phyloP scores from a whole-genome alignment of 2,888 invertebrate genomes.

The Microplitis manilae region DNA sequence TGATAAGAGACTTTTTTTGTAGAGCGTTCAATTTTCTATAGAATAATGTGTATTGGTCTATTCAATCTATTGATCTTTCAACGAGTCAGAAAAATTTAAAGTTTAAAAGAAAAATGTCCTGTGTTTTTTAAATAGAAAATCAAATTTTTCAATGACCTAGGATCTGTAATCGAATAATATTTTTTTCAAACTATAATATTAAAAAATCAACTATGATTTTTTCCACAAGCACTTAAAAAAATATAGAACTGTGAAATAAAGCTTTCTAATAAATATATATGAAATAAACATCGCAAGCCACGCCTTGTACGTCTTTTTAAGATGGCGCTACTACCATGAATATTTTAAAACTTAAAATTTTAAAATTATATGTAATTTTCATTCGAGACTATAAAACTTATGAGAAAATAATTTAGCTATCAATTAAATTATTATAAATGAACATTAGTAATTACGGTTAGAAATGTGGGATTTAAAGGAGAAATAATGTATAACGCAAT shows the following conservation, averaged over 20 bases:
- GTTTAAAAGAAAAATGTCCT: too few species aligned
- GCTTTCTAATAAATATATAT: slow-evolving; percentile 51
- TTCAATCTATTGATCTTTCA: too few species aligned
- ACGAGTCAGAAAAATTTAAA: too few species aligned
- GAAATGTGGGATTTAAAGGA: background rate
- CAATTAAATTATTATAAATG: background rate
- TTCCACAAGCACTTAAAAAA: too few species aligned
- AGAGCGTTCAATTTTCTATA: too few species aligned
- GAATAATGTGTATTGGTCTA: too few species aligned
- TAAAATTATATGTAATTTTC: background rate
- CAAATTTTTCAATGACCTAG: too few species aligned
- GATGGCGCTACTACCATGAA: slow-evolving; percentile 53
- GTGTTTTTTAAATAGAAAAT: too few species aligned
- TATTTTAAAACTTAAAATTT: slow-evolving; percentile 42
- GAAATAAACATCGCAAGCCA: slow-evolving; percentile 60
- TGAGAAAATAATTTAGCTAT: background rate
- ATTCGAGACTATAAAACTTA: background rate
- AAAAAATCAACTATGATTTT: too few species aligned
- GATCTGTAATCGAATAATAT: slow-evolving; percentile 2
- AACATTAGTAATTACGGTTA: background rate
- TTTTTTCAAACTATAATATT: too few species aligned
- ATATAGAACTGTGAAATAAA: background rate
- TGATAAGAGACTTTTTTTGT: too few species aligned
- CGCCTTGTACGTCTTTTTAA: slow-evolving; percentile 62
- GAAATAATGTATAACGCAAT: background rate